These are phyloP conservation scores for Lepidocyrtinus sp. DNA, from an alignment of 2,888 invertebrate genomes.

Conservation along the genomic window DNA sequence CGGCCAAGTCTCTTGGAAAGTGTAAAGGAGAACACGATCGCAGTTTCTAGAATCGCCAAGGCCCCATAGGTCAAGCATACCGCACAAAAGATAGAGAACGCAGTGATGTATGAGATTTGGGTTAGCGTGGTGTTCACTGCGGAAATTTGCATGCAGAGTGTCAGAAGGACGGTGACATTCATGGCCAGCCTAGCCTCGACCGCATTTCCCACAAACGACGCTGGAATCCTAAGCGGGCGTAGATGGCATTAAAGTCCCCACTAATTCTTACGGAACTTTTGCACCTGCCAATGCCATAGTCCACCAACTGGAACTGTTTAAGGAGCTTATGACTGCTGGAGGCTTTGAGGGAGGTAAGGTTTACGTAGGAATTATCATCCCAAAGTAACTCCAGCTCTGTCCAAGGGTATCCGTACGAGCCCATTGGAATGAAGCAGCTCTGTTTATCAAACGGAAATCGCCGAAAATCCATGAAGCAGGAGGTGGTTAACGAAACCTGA, in stretches of 20 bases:
- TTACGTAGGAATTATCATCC: too few species aligned
- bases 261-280: too few species aligned
- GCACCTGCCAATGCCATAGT: too few species aligned
- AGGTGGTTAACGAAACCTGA: conserved; percentile 10
- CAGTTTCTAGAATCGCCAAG: conserved; percentile 2
- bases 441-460: conserved; percentile 36
- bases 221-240: neutral
- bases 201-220: conserved; percentile 19
- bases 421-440: conserved; percentile 26
- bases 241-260: neutral
- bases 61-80: neutral
- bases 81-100: conserved; percentile 14
- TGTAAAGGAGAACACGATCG: too few species aligned
- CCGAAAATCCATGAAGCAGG: conserved; percentile 28
- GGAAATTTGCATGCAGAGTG: conserved; percentile 13
- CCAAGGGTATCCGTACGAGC: neutral
- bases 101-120: conserved; percentile 13
- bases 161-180: conserved; percentile 26
- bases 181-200: conserved; percentile 17
- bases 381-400: neutral
- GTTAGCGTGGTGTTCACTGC: neutral
- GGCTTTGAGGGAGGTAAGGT: too few species aligned
- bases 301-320: too few species aligned
- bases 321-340: too few species aligned
- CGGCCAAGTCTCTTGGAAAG: too few species aligned